These are phyloP conservation scores for Ferrisia virgata DNA, from an alignment of 2,888 invertebrate species.

Conservation along the genomic window DNA sequence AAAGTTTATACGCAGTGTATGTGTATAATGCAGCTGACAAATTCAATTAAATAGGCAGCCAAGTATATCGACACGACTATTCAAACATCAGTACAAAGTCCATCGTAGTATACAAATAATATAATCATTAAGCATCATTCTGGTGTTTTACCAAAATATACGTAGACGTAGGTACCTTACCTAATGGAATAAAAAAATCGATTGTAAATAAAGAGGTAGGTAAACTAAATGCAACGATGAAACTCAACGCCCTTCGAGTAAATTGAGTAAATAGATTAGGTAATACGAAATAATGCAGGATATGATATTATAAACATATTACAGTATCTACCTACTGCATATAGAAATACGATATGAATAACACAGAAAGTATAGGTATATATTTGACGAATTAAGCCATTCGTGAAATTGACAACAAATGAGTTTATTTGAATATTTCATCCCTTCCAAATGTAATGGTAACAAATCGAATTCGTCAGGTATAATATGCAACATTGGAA, in stretches of 20 bases:
- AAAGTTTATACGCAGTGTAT: neutral
- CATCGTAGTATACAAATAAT: neutral
- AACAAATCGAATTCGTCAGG: neutral
- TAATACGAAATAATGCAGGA: conserved; percentile 6
- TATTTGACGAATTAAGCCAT: neutral
- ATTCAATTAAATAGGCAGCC: neutral
- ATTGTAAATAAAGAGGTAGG: conserved; percentile 2
- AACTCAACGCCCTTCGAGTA: neutral
- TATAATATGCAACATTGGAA: neutral
- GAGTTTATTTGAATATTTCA: neutral
- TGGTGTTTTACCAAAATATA: neutral
- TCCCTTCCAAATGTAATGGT: neutral
- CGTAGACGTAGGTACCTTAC: too few species aligned
- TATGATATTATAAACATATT: neutral
- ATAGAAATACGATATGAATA: neutral
- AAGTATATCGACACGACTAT: neutral
- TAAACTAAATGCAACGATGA: neutral
- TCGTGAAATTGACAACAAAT: neutral
- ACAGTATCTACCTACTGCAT: too few species aligned
- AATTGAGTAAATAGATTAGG: conserved; percentile 1
- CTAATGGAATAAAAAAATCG: conserved; percentile 1
- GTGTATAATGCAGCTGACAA: conserved; percentile 9
- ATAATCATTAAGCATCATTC: neutral
- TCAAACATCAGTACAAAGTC: neutral
- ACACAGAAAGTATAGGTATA: neutral